A percentile compares a stretch with the other conserved stretches of the same genome.
phyloP scores from a whole-genome alignment of 2,113 vertebrate genomes.

The Lophius piscatorius region DNA sequence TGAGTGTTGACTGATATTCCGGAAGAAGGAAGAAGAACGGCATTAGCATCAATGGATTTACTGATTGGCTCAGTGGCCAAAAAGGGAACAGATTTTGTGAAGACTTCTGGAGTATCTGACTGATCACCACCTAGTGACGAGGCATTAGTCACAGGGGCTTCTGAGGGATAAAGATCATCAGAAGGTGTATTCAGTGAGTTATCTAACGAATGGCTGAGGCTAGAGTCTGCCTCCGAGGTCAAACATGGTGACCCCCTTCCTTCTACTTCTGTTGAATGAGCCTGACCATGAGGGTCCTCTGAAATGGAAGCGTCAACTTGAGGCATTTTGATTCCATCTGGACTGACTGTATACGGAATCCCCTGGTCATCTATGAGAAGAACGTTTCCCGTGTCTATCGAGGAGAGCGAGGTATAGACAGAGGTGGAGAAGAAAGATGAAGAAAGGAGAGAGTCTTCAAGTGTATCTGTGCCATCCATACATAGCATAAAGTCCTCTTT shows the following conservation, averaged over 20 bases:
- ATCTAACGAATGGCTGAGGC: constrained; percentile 52
- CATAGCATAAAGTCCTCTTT: constrained; percentile 6
- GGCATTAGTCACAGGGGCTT: constrained; percentile 27
- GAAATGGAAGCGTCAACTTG: constrained; percentile 61
- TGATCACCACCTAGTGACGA: constrained; percentile 30
- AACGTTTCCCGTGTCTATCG: constrained; percentile 62
- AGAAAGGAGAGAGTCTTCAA: constrained; percentile 35
- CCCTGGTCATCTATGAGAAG: constrained; percentile 83
- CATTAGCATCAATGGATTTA: constrained; percentile 21
- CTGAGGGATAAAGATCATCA: constrained; percentile 12
- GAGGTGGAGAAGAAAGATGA: constrained; percentile 54
- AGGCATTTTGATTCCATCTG: constrained; percentile 78
- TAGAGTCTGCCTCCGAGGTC: neutral
- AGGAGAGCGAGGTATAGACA: constrained; percentile 42
- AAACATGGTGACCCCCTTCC: neutral
- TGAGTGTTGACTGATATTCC: constrained; percentile 46
- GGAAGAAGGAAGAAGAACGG: constrained; percentile 30
- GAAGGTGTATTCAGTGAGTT: constrained; percentile 41
- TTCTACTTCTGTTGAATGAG: constrained; percentile 25
- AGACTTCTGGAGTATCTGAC: constrained; percentile 31
- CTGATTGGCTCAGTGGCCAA: constrained; percentile 3
- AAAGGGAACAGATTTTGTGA: constrained; percentile 9
- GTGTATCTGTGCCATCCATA: neutral
- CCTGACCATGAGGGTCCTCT: constrained; percentile 17
- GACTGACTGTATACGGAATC: constrained; percentile 79